Conservation (phyloP, 2,797 vertebrate genomes). For the Phoxinus dragarum region DNA sequence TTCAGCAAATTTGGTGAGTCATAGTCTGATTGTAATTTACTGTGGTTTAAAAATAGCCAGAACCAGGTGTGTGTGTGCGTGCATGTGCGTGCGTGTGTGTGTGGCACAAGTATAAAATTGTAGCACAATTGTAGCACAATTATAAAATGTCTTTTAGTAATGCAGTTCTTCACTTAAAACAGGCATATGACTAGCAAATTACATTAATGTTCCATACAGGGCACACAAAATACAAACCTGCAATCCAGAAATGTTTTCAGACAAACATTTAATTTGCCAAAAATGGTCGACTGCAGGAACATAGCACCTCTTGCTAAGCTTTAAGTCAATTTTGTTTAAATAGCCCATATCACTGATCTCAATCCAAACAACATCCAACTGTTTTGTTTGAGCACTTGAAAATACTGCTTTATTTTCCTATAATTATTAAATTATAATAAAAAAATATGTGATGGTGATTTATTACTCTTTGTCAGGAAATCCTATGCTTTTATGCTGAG, state of each 20-base stretch:
- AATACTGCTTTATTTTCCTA: neutral
- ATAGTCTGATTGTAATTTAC: neutral
- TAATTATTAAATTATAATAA: neutral
- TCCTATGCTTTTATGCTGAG: neutral
- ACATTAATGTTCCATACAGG: neutral
- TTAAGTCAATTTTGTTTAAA: neutral
- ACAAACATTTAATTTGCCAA: too few species aligned
- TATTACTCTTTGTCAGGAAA: neutral
- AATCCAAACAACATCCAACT: neutral
- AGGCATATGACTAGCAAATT: neutral
- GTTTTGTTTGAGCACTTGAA: neutral
- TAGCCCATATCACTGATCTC: neutral
- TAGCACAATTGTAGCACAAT: neutral
- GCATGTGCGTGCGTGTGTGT: neutral
- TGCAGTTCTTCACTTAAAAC: neutral
- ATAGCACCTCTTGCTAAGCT: neutral
- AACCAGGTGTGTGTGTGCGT: slow-evolving; percentile 14
- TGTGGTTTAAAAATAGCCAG: neutral
- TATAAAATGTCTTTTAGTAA: neutral
- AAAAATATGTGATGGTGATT: neutral
- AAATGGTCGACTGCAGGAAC: neutral
- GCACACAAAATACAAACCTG: neutral
- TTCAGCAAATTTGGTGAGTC: neutral
- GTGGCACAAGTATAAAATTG: neutral
- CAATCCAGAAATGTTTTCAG: neutral